phyloP scores from a whole-genome alignment of 2,797 vertebrate species.

The Scolopax bukidnonensis region DNA sequence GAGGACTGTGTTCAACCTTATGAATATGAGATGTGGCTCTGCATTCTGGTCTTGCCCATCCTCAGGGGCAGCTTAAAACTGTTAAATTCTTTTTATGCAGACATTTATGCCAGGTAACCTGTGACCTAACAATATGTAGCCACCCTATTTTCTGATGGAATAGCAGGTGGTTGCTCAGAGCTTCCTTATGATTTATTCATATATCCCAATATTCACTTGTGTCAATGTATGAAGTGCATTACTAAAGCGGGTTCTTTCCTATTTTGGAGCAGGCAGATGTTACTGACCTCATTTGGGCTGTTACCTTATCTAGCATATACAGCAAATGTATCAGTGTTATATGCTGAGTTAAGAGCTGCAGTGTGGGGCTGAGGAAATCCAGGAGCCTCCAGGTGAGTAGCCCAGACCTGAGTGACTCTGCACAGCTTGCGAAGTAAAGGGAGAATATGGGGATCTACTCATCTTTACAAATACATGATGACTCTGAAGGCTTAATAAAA shows the following conservation, averaged over 20 bases:
- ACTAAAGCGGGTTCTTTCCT: background rate
- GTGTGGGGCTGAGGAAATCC: background rate
- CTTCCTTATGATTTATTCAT: background rate
- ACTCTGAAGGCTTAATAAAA: background rate
- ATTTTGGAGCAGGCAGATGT: background rate
- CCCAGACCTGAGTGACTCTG: background rate
- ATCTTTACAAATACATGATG: background rate
- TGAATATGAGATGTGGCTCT: background rate
- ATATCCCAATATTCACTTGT: background rate
- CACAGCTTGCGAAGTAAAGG: rapidly evolving
- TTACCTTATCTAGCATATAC: background rate
- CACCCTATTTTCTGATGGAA: background rate
- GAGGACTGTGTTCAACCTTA: background rate
- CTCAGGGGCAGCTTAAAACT: background rate
- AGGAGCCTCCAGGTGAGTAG: background rate
- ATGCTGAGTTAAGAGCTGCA: background rate
- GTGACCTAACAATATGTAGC: background rate
- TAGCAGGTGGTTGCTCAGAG: background rate
- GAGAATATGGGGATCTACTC: background rate
- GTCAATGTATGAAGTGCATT: background rate
- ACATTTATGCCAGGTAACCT: background rate
- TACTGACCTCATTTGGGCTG: background rate
- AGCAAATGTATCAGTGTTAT: background rate
- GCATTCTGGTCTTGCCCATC: background rate
- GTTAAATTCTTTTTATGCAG: background rate